Conservation (phyloP, 1,140 invertebrate species). For the silkworm (Bombyx mori) region ASM3026992v2 NC_085112.1:3635501-3636000, state of each 20-base stretch:
- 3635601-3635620: slow-evolving; percentile 53
- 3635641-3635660: slow-evolving; percentile 49
- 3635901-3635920: background rate
- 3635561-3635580: slow-evolving; percentile 36
- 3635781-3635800: too few species aligned
- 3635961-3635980: too few species aligned
- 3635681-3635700: slow-evolving; percentile 39
- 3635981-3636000: too few species aligned
- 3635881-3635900: background rate
- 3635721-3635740: slow-evolving; percentile 40
- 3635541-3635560: too few species aligned
- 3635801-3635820: too few species aligned
- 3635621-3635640: slow-evolving; percentile 38
- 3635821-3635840: too few species aligned
- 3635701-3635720: slow-evolving; percentile 38
- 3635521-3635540: too few species aligned
- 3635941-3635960: too few species aligned
- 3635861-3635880: background rate
- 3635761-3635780: background rate
- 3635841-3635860: background rate
- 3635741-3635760: slow-evolving; percentile 35
- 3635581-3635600: slow-evolving; percentile 38
- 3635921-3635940: too few species aligned
- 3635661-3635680: slow-evolving; percentile 48
- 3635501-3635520: too few species aligned